Base-by-base conservation (phyloP, 2,888 invertebrate species). In the Hypomecis atomaria region DNA sequence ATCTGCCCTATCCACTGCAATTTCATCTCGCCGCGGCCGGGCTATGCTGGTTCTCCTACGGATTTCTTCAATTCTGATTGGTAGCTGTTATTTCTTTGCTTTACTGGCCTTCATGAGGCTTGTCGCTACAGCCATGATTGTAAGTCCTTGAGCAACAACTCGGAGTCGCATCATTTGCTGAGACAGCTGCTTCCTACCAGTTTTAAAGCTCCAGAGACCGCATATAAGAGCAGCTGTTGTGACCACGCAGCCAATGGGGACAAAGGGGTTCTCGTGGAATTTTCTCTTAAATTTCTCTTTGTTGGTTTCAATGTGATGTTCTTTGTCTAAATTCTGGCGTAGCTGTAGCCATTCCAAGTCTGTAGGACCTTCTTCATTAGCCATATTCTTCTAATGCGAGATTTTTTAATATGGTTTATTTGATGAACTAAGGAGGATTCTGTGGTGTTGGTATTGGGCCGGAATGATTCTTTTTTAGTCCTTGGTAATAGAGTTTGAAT, bases 111-210 rank as follows among this genome's bases (percentile, higher is more conserved):
- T 40, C 4, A 23, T 0, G 33, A 38, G 52, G 6, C 40, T 23
- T 23, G 23, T 8, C 40, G 10, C 5, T 1, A 52, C 4, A 23
- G 52, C 23, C 3, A 33, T 40, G 23, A 52, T 8, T 5, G 52
- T 40, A 0, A 40, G 6, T 0, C 23, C 52, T 10, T 38, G 40
- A 0, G 52, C 40, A 6, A 40, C 10, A 0, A 52, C 10, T 23
- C 52, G 40, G 23, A 52, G 9, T 4, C 52, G 52, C 52, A 52
- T 52, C 40, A 52, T 38, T 40, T 13, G 52, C 23, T 52, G 52
- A 5, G 52, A 40, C 40, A 40, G 6, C 5, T 0, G 23, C 23
- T 1, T 5, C 13, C 13, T 23, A 0, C 52, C 40, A 23, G 40
- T 6, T 5, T 4, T 40, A 6, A 23, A n/a, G 23, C 40, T 40